Conservation (phyloP, 2,113 vertebrate genomes). For the Ranitomeya variabilis region DNA sequence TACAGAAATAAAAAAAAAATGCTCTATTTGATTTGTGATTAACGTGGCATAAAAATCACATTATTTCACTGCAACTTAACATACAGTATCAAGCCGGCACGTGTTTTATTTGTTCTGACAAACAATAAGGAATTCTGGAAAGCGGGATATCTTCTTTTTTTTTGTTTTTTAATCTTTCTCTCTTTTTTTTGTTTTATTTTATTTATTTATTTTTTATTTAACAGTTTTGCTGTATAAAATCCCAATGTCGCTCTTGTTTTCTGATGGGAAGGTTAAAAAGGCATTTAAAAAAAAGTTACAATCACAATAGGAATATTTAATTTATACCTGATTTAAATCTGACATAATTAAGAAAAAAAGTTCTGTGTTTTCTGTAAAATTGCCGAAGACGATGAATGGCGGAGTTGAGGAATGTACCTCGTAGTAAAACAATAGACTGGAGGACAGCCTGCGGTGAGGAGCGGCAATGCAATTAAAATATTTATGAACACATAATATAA, state of each 20-base stretch:
- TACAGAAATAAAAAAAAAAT: constrained; percentile 65
- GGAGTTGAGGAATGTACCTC: constrained; percentile 19
- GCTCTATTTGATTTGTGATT: constrained; percentile 70
- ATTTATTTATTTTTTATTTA: constrained; percentile 59
- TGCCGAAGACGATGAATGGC: background rate
- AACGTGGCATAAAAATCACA: constrained; percentile 64
- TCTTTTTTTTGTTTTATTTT: constrained; percentile 52
- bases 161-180: constrained; percentile 27
- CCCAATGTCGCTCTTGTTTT: constrained; percentile 57
- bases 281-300: background rate
- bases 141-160: constrained; percentile 62
- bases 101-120: constrained; percentile 65
- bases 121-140: constrained; percentile 66
- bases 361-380: constrained; percentile 6
- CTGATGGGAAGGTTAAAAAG: background rate
- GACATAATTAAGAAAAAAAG: constrained; percentile 21
- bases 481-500: constrained; percentile 48
- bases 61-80: constrained; percentile 66
- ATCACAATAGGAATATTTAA: constrained; percentile 15
- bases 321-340: constrained; percentile 18
- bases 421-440: constrained; percentile 13
- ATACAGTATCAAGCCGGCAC: constrained; percentile 57
- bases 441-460: constrained; percentile 34
- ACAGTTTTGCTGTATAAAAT: constrained; percentile 64
- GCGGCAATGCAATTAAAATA: constrained; percentile 50